These are phyloP conservation scores for Lypha dubia DNA, from an alignment of 2,888 invertebrate species.

Conservation along the genomic window DNA sequence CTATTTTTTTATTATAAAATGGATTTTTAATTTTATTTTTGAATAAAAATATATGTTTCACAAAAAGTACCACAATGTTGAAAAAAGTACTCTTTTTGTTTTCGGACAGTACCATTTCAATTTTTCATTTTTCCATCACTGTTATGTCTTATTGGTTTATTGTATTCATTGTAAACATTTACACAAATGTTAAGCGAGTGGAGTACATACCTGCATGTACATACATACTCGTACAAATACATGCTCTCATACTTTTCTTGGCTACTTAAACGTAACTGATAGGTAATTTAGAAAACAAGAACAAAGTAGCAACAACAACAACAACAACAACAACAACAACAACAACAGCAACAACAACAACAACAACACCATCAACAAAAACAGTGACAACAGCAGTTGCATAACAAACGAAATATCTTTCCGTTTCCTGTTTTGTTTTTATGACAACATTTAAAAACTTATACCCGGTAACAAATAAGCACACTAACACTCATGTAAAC, in stretches of 20 bases:
- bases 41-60: no score
- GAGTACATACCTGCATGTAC: background rate
- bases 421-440: slow-evolving; percentile 73
- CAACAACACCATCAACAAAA: slow-evolving; percentile 28
- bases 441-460: slow-evolving; percentile 70
- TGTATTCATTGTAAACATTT: slow-evolving; percentile 22
- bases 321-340: background rate
- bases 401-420: slow-evolving; percentile 71
- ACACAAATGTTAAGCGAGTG: slow-evolving; percentile 7
- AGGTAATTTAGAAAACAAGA: slow-evolving; percentile 61
- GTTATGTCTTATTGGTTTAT: slow-evolving; percentile 12
- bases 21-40: no score
- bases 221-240: background rate
- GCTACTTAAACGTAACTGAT: slow-evolving; percentile 48
- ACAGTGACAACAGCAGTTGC: background rate
- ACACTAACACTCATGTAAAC: slow-evolving; percentile 18
- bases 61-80: no score
- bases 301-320: slow-evolving; percentile 11
- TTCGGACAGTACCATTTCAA: no score
- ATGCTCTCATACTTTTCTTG: slow-evolving; percentile 6
- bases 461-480: slow-evolving; percentile 35
- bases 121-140: no score
- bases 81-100: no score
- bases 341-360: no score
- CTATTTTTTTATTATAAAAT: no score